These are phyloP conservation scores for Xanthia icteritia DNA, from an alignment of 2,888 invertebrate species.

Conservation along the genomic window DNA sequence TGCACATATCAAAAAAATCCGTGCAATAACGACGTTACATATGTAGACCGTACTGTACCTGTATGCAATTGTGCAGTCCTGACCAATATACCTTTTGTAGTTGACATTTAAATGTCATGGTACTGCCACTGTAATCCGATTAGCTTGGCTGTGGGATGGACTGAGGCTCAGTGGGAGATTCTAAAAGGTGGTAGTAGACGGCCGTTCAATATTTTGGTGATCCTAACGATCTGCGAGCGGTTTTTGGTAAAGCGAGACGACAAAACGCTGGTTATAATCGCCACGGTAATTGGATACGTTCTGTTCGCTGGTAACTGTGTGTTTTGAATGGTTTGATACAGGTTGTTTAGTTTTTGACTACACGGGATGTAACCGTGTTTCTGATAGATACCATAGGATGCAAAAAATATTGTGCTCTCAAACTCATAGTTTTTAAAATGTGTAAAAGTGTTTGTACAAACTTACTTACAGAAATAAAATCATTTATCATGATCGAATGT, in stretches of 20 bases:
- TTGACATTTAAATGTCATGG: constrained; percentile 76
- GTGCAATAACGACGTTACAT: constrained; percentile 25
- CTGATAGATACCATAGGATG: background rate
- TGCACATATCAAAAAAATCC: constrained; percentile 37
- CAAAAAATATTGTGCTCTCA: background rate
- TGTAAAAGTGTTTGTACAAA: too few species aligned
- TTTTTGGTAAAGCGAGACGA: constrained; percentile 56
- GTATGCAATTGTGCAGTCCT: constrained; percentile 48
- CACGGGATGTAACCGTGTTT: background rate
- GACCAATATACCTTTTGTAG: constrained; percentile 62
- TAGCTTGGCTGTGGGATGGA: constrained; percentile 67
- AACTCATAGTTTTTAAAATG: too few species aligned
- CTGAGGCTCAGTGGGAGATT: constrained; percentile 51
- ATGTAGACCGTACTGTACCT: background rate
- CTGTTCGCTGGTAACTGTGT: background rate
- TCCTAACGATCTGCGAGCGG: constrained; percentile 64
- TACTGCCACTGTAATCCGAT: constrained; percentile 80
- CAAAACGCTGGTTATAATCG: constrained; percentile 60
- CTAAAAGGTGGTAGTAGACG: constrained; percentile 60
- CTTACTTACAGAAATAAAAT: too few species aligned
- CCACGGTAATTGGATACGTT: constrained; percentile 57
- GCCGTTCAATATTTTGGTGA: constrained; percentile 64
- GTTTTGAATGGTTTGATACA: background rate
- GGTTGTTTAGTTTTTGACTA: constrained; percentile 10
- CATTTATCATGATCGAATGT: background rate